A percentile compares a stretch with the other conserved stretches of the same genome.
Evolutionary conservation across 1,140 invertebrate genomes (phyloP).

Genomic region (Steinernema feltiae): DNA sequence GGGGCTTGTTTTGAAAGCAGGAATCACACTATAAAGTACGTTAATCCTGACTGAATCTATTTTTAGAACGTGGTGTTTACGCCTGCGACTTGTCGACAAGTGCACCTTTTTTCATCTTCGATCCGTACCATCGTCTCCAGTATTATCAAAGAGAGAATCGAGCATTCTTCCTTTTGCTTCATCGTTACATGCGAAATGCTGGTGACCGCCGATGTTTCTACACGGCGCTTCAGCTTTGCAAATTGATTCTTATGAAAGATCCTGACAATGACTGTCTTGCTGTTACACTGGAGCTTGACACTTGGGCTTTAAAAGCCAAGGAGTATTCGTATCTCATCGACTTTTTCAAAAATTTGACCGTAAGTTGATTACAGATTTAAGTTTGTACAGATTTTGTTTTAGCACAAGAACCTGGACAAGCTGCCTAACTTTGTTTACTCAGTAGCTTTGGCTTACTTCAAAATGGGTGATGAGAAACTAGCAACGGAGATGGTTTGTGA

Average conservation of each 20-base stretch:
- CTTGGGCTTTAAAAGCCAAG: conserved; percentile 25
- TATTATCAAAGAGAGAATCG: conserved; percentile 26
- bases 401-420: conserved; percentile 15
- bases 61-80: conserved; percentile 31
- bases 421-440: conserved; percentile 30
- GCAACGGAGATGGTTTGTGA: too few species aligned
- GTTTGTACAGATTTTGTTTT: conserved; percentile 6
- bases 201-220: conserved; percentile 19
- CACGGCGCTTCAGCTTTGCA: conserved; percentile 20
- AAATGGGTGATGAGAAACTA: not conserved
- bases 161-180: conserved; percentile 26
- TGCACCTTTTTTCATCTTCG: conserved; percentile 10
- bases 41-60: not conserved
- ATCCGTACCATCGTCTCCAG: conserved; percentile 14
- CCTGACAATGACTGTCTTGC: conserved; percentile 7
- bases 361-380: not conserved
- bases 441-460: conserved; percentile 15
- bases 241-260: conserved; percentile 26
- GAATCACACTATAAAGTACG: not conserved
- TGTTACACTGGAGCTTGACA: conserved; percentile 10
- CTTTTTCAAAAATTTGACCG: not conserved
- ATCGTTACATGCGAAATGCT: conserved; percentile 25
- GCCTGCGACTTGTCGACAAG: conserved; percentile 17
- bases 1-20: not conserved
- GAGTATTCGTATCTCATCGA: conserved; percentile 18